Conservation (phyloP, 2,797 vertebrate species). For the Mormyrus proboscirostris region DNA sequence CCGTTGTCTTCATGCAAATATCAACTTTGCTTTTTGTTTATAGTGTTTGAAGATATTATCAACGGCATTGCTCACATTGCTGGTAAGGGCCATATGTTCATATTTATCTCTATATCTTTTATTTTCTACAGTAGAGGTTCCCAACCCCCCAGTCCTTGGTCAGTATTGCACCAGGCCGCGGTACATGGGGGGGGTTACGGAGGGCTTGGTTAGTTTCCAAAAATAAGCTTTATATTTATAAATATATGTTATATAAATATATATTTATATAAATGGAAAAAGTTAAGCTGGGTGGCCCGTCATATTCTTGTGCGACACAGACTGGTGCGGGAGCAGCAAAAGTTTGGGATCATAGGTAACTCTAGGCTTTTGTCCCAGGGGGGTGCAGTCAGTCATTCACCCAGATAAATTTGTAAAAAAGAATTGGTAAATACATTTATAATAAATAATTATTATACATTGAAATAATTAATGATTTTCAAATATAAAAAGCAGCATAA, state of each 20-base stretch:
- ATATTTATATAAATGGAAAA: neutral
- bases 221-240: neutral
- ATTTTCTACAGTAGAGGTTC: neutral
- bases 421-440: neutral
- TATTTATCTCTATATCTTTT: neutral
- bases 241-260: too few relatives aligned
- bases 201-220: neutral
- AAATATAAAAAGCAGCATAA: neutral
- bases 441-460: neutral
- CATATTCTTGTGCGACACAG: neutral
- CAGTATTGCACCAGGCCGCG: neutral
- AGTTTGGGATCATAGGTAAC: neutral
- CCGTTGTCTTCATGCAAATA: neutral
- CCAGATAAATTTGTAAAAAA: neutral
- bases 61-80: conserved; percentile 75
- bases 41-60: conserved; percentile 90
- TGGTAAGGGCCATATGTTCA: conserved; percentile 60
- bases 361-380: neutral
- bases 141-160: neutral
- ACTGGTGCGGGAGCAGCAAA: neutral
- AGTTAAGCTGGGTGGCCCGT: neutral
- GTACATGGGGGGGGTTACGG: neutral
- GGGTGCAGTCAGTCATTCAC: neutral
- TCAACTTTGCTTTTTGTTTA: conserved; percentile 22
- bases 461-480: neutral